Base-by-base conservation (phyloP, 2,888 invertebrate species). In the Zaprionus obscuricornis region DNA sequence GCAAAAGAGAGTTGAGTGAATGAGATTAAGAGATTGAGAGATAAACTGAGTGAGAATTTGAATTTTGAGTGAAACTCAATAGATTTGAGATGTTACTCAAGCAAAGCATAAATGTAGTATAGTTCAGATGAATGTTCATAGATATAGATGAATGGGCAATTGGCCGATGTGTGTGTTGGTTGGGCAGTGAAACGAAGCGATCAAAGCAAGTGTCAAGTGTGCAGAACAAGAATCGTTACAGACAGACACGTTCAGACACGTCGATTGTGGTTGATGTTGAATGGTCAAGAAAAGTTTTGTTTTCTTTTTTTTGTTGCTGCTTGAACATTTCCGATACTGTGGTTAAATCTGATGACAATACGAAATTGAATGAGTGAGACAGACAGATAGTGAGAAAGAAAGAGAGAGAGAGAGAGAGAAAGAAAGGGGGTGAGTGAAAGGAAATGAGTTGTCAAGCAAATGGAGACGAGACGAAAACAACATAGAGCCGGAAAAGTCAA, bases 401-500 rank as follows among this genome's bases (percentile, higher is more conserved):
- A 29, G 6, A n/a, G 11, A 6, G n/a, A 11, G 11, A 29, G n/a
- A n/a, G 8, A 11, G 2, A 6, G 16, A 7, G 7, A 14, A 22
- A 10, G 16, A 4, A 5, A 1, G 20, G 1, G 45, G 7, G 1
- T 2, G 7, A 2, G 22, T 2, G 11, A 2, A 7, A 1, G 2
- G 24, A 75, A 75, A 74, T 78, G 59, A 82, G 73, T 70, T 78
- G 69, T 78, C 75, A 68, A 55, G 49, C 68, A 26, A 36, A 46
- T 46, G 62, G 34, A 40, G 50, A 42, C 29, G 49, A 24, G 11
- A 13, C 34, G 4, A 27, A 24, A 18, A 34, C 51, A 43, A 45
- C 26, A 37, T 37, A 37, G 31, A 26, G 58, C 60, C 75, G 78
- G 82, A 82, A 79, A 78, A 82, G 82, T 67, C 82, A 79, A 79